phyloP scores from a whole-genome alignment of 2,888 invertebrate species.

The Tenthredo distinguenda region DNA sequence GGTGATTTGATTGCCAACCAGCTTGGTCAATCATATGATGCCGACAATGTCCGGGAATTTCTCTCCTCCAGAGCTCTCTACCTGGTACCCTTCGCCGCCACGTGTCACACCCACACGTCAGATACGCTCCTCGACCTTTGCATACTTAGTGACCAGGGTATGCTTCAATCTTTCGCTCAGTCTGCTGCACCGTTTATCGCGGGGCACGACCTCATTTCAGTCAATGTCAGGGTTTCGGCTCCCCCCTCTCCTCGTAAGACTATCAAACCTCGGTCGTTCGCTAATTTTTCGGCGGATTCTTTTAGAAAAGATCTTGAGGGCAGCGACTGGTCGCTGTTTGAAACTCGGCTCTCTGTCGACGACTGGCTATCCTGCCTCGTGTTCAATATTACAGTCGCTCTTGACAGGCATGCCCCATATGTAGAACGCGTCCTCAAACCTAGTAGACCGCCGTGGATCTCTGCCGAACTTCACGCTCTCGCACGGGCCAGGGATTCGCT shows the following conservation, averaged over 20 bases:
- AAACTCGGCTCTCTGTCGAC: not conserved
- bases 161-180: not conserved
- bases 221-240: not conserved
- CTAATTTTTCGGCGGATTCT: not conserved
- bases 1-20: constrained; percentile 12
- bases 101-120: not conserved
- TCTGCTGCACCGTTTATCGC: constrained; percentile 13
- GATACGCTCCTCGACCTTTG: not conserved
- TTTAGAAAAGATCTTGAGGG: not conserved
- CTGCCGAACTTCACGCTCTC: not conserved
- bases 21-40: not conserved
- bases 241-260: not conserved
- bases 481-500: not conserved
- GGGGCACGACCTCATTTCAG: constrained; percentile 11
- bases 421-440: not conserved
- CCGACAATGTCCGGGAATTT: not conserved
- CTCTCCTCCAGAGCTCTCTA: not conserved
- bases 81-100: not conserved
- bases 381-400: not conserved
- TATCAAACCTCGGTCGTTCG: not conserved
- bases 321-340: not conserved
- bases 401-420: constrained; percentile 14
- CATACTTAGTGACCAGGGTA: not conserved
- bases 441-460: constrained; percentile 16
- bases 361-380: not conserved